phyloP scores from a whole-genome alignment of 2,888 invertebrate species.

The Eretmocerus hayati region DNA sequence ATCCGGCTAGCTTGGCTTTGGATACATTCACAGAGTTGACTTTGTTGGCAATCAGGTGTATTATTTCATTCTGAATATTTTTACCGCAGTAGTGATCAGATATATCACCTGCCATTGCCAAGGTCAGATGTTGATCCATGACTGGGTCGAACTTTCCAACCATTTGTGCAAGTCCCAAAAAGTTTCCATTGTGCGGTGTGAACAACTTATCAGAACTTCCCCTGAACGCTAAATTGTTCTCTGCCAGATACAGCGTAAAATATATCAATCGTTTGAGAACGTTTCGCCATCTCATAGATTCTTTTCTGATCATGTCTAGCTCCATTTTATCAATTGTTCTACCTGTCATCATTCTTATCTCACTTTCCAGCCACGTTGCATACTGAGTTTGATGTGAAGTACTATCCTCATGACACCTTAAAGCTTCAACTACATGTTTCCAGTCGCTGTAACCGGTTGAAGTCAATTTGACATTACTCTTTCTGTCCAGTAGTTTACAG shows the following conservation, averaged over 20 bases:
- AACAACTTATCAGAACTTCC: background rate
- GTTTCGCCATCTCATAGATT: constrained; percentile 4
- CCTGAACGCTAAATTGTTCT: constrained; percentile 5
- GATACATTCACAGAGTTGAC: background rate
- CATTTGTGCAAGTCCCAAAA: background rate
- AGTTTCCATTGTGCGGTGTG: background rate
- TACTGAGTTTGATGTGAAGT: no score
- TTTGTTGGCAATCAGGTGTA: background rate
- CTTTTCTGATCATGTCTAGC: background rate
- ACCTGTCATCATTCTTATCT: background rate
- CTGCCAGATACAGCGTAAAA: constrained; percentile 3
- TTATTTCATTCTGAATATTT: no score
- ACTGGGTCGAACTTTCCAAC: background rate
- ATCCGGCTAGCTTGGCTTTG: background rate
- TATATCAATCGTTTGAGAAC: constrained; percentile 5
- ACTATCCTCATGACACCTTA: no score
- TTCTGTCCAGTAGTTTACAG: no score
- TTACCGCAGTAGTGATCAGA: background rate
- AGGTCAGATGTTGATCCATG: background rate
- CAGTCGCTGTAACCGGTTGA: no score
- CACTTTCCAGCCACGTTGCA: background rate
- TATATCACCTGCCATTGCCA: background rate
- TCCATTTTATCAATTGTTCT: background rate
- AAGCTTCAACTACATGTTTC: no score
- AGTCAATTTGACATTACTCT: no score